These are phyloP conservation scores for Bradypodion ventrale DNA, from an alignment of 2,797 vertebrate genomes.

Conservation along the genomic window DNA sequence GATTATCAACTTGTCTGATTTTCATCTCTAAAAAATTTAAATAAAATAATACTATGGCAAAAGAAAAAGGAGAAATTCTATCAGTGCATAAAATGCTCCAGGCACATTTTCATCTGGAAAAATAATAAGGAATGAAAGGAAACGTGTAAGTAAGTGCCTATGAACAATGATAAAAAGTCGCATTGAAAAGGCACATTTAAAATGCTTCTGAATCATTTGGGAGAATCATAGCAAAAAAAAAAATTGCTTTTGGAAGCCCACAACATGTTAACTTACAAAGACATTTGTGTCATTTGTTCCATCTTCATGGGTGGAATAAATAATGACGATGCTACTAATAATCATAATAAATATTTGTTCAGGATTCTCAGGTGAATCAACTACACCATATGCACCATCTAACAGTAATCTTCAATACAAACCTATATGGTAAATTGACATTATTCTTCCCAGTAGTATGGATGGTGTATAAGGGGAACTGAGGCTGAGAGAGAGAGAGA, in stretches of 20 bases:
- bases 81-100: slow-evolving; percentile 70
- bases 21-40: slow-evolving; percentile 38
- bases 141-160: slow-evolving; percentile 67
- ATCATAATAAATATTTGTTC: background rate
- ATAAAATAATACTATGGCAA: slow-evolving; percentile 62
- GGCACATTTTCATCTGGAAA: slow-evolving; percentile 72
- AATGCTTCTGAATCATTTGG: slow-evolving; percentile 40
- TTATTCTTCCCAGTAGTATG: background rate
- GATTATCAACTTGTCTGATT: slow-evolving; percentile 64
- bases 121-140: slow-evolving; percentile 70
- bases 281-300: background rate
- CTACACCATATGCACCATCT: background rate
- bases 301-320: slow-evolving; percentile 1
- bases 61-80: slow-evolving; percentile 61
- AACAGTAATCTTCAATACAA: background rate
- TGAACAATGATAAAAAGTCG: slow-evolving; percentile 60
- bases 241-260: slow-evolving; percentile 39
- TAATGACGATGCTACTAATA: background rate
- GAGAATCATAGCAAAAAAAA: slow-evolving; percentile 43
- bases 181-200: slow-evolving; percentile 50
- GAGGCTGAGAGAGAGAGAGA: background rate
- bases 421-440: background rate
- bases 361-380: background rate
- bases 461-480: background rate
- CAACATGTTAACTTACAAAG: slow-evolving; percentile 37